Base-by-base conservation (phyloP, 2,797 vertebrate species). In the Darevskia nairensis region DNA sequence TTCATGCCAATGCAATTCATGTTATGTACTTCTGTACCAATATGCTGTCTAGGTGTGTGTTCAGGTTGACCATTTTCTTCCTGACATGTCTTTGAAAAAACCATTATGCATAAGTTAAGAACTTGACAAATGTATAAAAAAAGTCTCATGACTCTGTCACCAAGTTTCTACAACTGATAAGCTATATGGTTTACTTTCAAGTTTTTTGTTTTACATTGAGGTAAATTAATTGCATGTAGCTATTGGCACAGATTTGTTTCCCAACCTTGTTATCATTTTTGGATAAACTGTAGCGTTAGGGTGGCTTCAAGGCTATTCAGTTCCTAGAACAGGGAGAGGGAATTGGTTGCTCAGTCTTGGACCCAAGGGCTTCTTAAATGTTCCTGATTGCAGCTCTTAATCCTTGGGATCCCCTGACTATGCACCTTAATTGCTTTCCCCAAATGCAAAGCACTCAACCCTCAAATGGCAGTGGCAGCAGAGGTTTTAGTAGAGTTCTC, bases 171-270 rank as follows among this genome's bases (percentile, higher is more conserved):
- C 0, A 0, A 13, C 1, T 87, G 55, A 11, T 90, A 88, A 84
- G 25, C 23, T 19, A 2, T 13, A 50, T 50, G 50, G 72, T 91
- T 90, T 50, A 27, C 46, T 86, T 91, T 46, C 78, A 90, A 84
- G 89, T 72, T 0, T 23, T 85, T 0, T 11, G 41, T 92, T 90
- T 93, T 86, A 89, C 88, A 80, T 92, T 90, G 77, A 84, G 50
- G 80, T 89, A 64, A 59, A 61, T 87, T 82, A 86, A 93, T 77
- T 66, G 85, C 76, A 86, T 92, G 82, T 84, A 93, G 59, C 85
- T 89, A 82, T 32, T 91, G 93, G 88, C 88, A 69, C 80, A 85
- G 85, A 69, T 1, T 86, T 35, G 68, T 86, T 78, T 90, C 88
- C 81, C 29, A 72, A 89, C n/a, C 0, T 61, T 61, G 21, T 1